These are phyloP conservation scores for Neoscelio sp. DNA, from an alignment of 2,888 invertebrate species.

Conservation along the genomic window DNA sequence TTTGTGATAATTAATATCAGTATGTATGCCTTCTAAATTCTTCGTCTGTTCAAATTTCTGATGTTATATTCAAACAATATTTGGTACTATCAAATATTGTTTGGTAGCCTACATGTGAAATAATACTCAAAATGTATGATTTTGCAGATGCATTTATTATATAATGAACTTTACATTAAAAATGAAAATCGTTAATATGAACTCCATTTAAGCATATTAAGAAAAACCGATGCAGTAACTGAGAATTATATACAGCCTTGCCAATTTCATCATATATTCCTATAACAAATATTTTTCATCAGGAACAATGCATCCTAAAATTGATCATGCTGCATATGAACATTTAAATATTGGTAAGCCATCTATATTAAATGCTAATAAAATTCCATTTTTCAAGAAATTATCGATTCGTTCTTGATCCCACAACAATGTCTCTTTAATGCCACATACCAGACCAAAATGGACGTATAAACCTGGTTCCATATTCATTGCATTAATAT, in stretches of 20 bases:
- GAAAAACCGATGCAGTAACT: constrained; percentile 60
- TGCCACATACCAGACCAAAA: constrained; percentile 28
- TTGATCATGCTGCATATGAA: constrained; percentile 67
- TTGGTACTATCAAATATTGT: too few species aligned
- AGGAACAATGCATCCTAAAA: constrained; percentile 62
- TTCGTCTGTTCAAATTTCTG: constrained; percentile 23
- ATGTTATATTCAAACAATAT: constrained; percentile 60
- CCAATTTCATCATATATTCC: constrained; percentile 68
- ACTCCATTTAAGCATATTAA: constrained; percentile 16
- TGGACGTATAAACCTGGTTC: constrained; percentile 25
- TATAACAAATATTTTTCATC: constrained; percentile 61
- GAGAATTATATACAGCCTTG: constrained; percentile 57
- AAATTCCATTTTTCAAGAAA: constrained; percentile 13
- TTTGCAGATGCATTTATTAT: constrained; percentile 69
- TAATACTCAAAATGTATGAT: constrained; percentile 62
- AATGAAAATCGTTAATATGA: constrained; percentile 5
- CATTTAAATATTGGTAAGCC: constrained; percentile 67
- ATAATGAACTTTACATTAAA: constrained; percentile 37
- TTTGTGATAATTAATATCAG: constrained; percentile 64
- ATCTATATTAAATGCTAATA: constrained; percentile 48
- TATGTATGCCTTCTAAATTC: constrained; percentile 40
- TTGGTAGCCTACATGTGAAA: constrained; percentile 66
- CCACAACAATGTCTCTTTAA: constrained; percentile 12
- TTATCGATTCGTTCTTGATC: neutral
- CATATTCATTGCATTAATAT: constrained; percentile 1